Evolutionary conservation across 2,797 vertebrate genomes (phyloP).

Genomic region (Furcifer pardalis): DNA sequence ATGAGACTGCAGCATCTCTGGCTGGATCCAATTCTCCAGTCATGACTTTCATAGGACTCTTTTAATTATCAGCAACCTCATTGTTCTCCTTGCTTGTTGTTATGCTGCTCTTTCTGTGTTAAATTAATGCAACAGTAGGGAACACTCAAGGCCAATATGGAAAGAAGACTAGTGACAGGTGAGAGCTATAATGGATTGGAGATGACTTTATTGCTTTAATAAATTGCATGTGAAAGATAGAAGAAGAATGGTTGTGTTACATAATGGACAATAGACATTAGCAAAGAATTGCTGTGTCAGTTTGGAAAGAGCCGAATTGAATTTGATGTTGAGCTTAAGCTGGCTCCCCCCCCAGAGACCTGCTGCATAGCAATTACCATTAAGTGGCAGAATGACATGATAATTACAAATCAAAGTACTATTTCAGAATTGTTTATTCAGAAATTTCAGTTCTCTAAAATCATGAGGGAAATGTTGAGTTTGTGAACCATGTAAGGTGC

Average conservation of each 20-base stretch:
- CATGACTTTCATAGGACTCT: background rate
- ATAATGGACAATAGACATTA: background rate
- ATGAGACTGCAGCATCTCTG: slow-evolving; percentile 13
- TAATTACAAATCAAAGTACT: slow-evolving; percentile 7
- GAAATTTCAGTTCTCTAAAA: background rate
- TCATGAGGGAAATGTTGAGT: background rate
- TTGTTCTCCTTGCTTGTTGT: slow-evolving; percentile 13
- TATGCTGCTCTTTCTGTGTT: slow-evolving; percentile 16
- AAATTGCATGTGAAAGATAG: background rate
- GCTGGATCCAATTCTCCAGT: background rate
- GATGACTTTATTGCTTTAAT: background rate
- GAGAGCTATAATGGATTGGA: background rate
- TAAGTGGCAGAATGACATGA: slow-evolving; percentile 11
- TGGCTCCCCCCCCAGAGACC: background rate
- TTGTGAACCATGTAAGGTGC: background rate
- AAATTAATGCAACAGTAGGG: background rate
- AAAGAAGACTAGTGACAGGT: background rate
- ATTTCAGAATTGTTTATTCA: slow-evolving; percentile 8
- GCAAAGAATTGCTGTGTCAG: background rate
- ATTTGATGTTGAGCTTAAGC: background rate
- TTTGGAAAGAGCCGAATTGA: background rate
- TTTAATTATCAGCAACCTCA: slow-evolving; percentile 8
- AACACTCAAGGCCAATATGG: background rate
- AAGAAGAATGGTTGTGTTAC: background rate
- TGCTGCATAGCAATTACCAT: background rate